Conservation (phyloP, 2,113 vertebrate genomes). For the Aix galericulata region DNA sequence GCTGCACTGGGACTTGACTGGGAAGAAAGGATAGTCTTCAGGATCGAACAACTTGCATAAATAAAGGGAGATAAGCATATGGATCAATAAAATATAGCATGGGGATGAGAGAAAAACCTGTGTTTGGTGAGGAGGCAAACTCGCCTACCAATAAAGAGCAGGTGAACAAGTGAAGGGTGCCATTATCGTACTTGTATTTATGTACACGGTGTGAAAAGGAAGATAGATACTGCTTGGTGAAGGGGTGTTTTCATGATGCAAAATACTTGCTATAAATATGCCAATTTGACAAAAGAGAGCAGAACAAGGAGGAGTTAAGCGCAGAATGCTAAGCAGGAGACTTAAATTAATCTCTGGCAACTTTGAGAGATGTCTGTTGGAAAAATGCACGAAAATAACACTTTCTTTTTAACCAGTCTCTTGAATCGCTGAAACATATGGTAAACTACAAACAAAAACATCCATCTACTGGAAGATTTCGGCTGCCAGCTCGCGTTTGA, state of each 20-base stretch:
- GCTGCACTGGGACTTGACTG: background rate
- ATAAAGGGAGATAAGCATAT: background rate
- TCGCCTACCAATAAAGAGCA: background rate
- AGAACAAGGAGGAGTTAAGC: background rate
- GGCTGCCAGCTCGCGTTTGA: constrained; percentile 6
- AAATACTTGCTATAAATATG: constrained; percentile 43
- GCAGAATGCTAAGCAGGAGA: constrained; percentile 3
- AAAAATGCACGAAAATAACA: constrained; percentile 18
- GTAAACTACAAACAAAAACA: background rate
- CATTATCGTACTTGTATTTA: background rate
- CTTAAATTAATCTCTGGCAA: constrained; percentile 19
- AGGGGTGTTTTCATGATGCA: background rate
- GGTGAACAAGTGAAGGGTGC: background rate
- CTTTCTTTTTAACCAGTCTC: background rate
- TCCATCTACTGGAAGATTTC: background rate
- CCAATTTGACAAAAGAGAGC: constrained; percentile 28
- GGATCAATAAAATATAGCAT: background rate
- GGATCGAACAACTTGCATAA: background rate
- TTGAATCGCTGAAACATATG: constrained; percentile 16
- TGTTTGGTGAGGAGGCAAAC: background rate
- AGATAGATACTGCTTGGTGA: background rate
- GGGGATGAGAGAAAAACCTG: background rate
- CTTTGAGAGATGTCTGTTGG: background rate
- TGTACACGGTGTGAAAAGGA: background rate
- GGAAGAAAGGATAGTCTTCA: background rate